Base-by-base conservation (phyloP, 2,888 invertebrate species). In the Napeogenes sylphis region DNA sequence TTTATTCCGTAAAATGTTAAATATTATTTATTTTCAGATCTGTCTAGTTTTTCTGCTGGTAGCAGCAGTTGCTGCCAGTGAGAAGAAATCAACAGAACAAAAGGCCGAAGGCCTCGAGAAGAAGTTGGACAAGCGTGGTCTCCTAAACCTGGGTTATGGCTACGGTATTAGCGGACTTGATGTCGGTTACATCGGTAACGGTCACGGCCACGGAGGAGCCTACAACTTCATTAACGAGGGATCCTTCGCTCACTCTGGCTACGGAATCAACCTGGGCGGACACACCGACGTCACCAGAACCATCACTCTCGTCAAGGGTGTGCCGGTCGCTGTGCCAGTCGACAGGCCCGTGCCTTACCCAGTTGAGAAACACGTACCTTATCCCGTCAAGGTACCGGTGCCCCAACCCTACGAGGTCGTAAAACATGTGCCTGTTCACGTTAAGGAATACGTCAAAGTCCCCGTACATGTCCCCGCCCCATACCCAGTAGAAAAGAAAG, bases 61-160 rank as follows among this genome's bases (percentile, higher is more conserved):
- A 89, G 95, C 94, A 83, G 93, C 94, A 77, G 95, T 93, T 74
- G 93, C 93, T 91, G 93, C 94, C 84, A 92, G 92, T 82, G 92
- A 92, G 91, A 92, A 93, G 91, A 93, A 93, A 82, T 82, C 87
- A 72, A 86, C 87, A 81, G 85, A 86, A 69, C 90, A 91, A 77
- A 91, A 91, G 81, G 92, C 91, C 74, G 91, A 91, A 74, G 91
- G 93, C 62, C 82, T 92, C 71, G 94, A 94, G 69, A 95, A 96
- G 92, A 95, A 95, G 84, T 92, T 95, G 82, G 95, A 95, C 87
- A 96, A 96, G 86, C 94, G 96, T 73, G 96, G 96, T 71, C 92
- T 96, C 73, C 91, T 95, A 65, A 93, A 94, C 80, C 91, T 95
- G 79, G 96, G 95, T 73, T 95, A 95, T 75, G 96, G 96, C 61